Evolutionary conservation across 2,888 invertebrate species (phyloP).

Genomic region (Dione juno): DNA sequence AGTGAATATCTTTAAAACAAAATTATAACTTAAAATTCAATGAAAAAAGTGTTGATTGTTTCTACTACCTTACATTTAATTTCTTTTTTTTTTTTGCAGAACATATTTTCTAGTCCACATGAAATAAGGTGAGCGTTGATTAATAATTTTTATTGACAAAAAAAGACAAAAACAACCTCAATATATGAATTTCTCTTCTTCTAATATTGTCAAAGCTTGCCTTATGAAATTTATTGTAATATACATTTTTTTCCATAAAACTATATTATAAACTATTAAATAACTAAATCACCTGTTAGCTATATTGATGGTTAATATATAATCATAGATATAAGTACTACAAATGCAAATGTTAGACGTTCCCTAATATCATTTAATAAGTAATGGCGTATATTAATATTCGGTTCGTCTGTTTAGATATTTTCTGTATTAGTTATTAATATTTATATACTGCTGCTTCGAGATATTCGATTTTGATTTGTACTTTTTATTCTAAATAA

Average conservation of each 20-base stretch:
- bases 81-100: background rate
- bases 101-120: background rate
- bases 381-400: background rate
- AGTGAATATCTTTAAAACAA: background rate
- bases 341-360: constrained; percentile 4
- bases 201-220: background rate
- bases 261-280: background rate
- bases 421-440: constrained; percentile 7
- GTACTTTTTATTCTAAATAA: constrained; percentile 27
- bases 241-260: background rate
- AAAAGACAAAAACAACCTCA: background rate
- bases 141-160: background rate
- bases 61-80: background rate
- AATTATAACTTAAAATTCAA: too few species aligned
- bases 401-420: background rate
- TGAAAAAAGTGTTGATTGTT: too few species aligned
- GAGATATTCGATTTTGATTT: constrained; percentile 20
- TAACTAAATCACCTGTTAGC: background rate
- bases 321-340: constrained; percentile 11
- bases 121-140: background rate
- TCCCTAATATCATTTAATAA: background rate
- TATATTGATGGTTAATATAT: background rate
- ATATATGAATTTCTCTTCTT: background rate
- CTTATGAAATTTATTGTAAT: background rate
- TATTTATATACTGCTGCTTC: background rate